Conservation (phyloP, 1,140 invertebrate genomes). For the Cecropterus lyciades region DNA sequence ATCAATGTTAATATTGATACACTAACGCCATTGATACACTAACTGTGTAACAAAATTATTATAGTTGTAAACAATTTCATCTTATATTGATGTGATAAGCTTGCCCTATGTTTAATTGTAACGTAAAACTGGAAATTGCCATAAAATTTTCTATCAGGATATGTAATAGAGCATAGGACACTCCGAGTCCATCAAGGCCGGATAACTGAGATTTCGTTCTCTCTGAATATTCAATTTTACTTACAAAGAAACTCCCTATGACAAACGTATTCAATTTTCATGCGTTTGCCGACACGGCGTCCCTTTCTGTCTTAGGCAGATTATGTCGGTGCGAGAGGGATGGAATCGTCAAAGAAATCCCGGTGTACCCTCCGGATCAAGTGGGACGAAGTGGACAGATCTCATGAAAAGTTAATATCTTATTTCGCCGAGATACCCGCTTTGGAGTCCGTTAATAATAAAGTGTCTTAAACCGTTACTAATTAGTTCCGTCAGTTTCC, state of each 20-base stretch:
- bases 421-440: slow-evolving; percentile 48
- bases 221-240: slow-evolving; percentile 80
- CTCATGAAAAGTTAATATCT: slow-evolving; percentile 61
- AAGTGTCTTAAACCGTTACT: slow-evolving; percentile 32
- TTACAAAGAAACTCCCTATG: slow-evolving; percentile 62
- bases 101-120: too few relatives aligned
- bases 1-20: too few relatives aligned
- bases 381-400: slow-evolving; percentile 54
- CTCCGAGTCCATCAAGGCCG: slow-evolving; percentile 50
- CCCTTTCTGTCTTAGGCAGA: slow-evolving; percentile 38
- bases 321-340: slow-evolving; percentile 31
- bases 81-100: too few relatives aligned
- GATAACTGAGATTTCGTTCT: slow-evolving; percentile 71
- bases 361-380: slow-evolving; percentile 43
- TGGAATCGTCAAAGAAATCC: slow-evolving; percentile 53
- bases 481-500: slow-evolving; percentile 28
- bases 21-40: too few relatives aligned
- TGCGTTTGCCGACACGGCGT: slow-evolving; percentile 36
- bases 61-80: too few relatives aligned
- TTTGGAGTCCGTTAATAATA: slow-evolving; percentile 36
- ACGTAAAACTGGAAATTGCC: too few relatives aligned
- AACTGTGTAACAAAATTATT: too few relatives aligned
- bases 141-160: slow-evolving; percentile 10
- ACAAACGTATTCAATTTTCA: slow-evolving; percentile 69
- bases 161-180: slow-evolving; percentile 49